Evolutionary conservation across 1,140 invertebrate genomes (phyloP).

Genomic region (roundworm (Caenorhabditis elegans)): WBcel235 BX284605.5:11323001-11323500

Average conservation of each 20-base stretch:
- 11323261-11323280: too few species aligned
- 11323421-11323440: too few species aligned
- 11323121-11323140: not conserved
- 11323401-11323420: too few species aligned
- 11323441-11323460: too few species aligned
- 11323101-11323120: too few species aligned
- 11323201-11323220: not conserved
- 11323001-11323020: not conserved
- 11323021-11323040: not conserved
- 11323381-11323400: not conserved
- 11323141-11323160: not conserved
- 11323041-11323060: too few species aligned
- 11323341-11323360: not conserved
- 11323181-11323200: not conserved
- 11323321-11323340: not conserved
- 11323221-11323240: not conserved
- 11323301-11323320: constrained; percentile 21
- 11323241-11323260: not conserved
- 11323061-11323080: too few species aligned
- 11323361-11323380: not conserved
- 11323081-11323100: too few species aligned
- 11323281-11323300: too few species aligned
- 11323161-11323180: not conserved
- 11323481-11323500: not conserved
- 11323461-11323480: too few species aligned